phyloP scores from a whole-genome alignment of 2,113 vertebrate genomes.

The Leptobrachium ailaonicum region DNA sequence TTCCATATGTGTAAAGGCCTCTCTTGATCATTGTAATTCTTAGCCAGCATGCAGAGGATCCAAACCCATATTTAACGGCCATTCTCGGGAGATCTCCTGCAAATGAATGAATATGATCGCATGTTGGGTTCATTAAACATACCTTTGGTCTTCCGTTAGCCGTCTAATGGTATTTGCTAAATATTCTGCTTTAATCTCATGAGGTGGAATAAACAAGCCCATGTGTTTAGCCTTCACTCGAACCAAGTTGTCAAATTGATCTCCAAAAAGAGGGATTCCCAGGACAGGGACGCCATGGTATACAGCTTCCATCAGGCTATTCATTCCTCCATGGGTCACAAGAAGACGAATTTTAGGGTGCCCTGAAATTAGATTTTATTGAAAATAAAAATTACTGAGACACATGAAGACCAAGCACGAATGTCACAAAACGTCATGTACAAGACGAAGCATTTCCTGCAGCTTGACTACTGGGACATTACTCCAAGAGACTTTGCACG shows the following conservation, averaged over 20 bases:
- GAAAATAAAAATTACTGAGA: not conserved
- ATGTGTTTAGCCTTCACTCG: constrained; percentile 61
- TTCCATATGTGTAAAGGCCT: too few species aligned
- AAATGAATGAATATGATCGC: too few species aligned
- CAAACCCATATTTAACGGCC: too few species aligned
- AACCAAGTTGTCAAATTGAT: constrained; percentile 70
- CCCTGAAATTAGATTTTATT: constrained; percentile 48
- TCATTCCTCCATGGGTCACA: constrained; percentile 71
- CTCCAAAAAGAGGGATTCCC: constrained; percentile 68
- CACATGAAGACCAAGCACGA: not conserved
- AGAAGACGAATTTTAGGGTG: constrained; percentile 65
- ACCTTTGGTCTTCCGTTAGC: constrained; percentile 65
- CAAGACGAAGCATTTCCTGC: too few species aligned
- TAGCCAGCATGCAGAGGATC: too few species aligned
- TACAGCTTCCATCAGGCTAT: constrained; percentile 70
- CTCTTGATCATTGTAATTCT: too few species aligned
- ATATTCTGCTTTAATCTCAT: constrained; percentile 57
- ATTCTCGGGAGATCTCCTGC: too few species aligned
- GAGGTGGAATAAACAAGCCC: constrained; percentile 58
- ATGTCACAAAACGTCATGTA: too few species aligned
- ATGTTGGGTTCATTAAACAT: not conserved
- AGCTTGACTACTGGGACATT: too few species aligned
- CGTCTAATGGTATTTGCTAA: constrained; percentile 58
- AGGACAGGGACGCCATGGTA: constrained; percentile 70
- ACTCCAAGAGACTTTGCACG: too few species aligned